These are phyloP conservation scores for Cephalopterus ornatus DNA, from an alignment of 2,113 vertebrate species.

Conservation along the genomic window DNA sequence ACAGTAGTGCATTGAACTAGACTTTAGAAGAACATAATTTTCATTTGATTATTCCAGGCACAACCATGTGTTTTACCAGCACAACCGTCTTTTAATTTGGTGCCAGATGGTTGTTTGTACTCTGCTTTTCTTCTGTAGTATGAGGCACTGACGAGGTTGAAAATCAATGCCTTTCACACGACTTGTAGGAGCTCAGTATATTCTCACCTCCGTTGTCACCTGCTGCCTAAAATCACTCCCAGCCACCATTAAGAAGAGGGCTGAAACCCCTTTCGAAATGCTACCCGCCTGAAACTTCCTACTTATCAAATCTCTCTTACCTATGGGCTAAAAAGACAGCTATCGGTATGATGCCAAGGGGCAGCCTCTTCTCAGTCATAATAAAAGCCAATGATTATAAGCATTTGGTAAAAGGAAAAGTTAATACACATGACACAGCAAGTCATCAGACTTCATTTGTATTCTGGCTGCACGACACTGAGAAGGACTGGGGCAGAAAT, in stretches of 20 bases:
- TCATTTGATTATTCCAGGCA: background rate
- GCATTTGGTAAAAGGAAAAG: background rate
- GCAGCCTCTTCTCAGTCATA: background rate
- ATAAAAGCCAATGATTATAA: background rate
- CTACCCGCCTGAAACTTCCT: background rate
- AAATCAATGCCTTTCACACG: background rate
- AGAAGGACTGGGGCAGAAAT: background rate
- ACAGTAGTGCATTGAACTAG: background rate
- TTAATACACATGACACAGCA: background rate
- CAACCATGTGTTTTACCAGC: background rate
- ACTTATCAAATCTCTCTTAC: background rate
- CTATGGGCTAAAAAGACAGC: background rate
- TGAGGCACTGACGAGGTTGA: background rate
- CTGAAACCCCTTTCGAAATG: background rate
- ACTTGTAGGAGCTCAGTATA: background rate
- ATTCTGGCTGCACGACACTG: background rate
- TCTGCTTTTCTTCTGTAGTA: background rate
- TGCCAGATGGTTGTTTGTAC: background rate
- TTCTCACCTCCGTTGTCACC: background rate
- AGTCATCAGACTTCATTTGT: background rate
- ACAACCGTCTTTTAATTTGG: background rate
- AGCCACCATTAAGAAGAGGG: background rate
- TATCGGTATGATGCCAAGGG: background rate
- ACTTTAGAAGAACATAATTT: background rate
- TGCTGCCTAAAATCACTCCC: background rate